phyloP scores from a whole-genome alignment of 2,888 invertebrate species.

The Himalopsyche japonica region DNA sequence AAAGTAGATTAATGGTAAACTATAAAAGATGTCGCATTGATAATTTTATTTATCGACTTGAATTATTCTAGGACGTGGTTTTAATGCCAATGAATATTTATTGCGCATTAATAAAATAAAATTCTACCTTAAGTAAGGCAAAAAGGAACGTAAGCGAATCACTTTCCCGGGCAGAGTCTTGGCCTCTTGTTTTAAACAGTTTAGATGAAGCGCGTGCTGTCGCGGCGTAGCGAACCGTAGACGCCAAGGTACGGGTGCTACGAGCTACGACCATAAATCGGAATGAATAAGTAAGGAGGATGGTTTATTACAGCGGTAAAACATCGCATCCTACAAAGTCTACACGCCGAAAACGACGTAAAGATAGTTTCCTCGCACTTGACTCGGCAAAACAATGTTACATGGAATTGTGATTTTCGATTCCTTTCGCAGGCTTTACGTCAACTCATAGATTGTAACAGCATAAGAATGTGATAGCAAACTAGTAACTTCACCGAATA shows the following conservation, averaged over 20 bases:
- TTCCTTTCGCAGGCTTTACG: not conserved
- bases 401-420: slow-evolving; percentile 2
- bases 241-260: not conserved
- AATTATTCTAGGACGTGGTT: not conserved
- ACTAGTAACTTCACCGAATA: not conserved
- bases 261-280: slow-evolving; percentile 27
- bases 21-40: too few species aligned
- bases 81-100: not conserved
- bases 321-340: slow-evolving; percentile 13
- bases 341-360: slow-evolving; percentile 7
- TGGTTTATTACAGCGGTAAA: slow-evolving; percentile 34
- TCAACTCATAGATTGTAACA: not conserved
- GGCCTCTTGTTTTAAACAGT: slow-evolving; percentile 11
- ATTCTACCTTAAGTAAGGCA: not conserved
- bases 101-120: not conserved
- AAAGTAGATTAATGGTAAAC: too few species aligned
- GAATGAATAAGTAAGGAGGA: slow-evolving; percentile 34
- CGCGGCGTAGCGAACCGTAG: not conserved
- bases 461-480: not conserved
- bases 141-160: not conserved
- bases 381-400: not conserved
- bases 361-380: not conserved
- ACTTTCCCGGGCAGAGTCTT: not conserved
- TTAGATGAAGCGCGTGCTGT: not conserved
- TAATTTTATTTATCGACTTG: not conserved